Percentiles rank a stretch among this genome's conserved stretches.
Evolutionary conservation across 1,140 invertebrate genomes (phyloP).

Genomic region (Drosophila mauritiana): DNA sequence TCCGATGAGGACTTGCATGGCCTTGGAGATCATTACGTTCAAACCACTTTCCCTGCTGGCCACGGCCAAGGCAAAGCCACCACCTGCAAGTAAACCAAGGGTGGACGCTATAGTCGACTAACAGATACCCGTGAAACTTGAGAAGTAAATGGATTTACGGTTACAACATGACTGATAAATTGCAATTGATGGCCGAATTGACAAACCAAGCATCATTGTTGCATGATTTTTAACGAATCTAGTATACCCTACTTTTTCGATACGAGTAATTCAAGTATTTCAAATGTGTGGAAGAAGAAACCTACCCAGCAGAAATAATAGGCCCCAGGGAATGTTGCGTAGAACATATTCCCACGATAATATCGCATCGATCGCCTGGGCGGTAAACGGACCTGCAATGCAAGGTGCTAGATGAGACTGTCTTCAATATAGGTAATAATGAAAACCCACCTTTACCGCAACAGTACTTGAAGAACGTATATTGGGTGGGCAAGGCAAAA

Average conservation of each 20-base stretch:
- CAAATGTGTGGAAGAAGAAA: background rate
- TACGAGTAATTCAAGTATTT: too few species aligned
- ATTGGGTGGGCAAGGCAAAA: slow-evolving; percentile 91
- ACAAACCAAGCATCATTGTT: too few species aligned
- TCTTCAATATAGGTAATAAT: too few species aligned
- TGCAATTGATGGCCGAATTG: too few species aligned
- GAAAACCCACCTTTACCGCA: slow-evolving; percentile 39
- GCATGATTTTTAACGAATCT: too few species aligned
- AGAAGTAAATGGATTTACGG: too few species aligned
- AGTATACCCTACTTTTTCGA: too few species aligned
- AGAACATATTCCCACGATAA: slow-evolving; percentile 45
- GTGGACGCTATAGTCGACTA: too few species aligned
- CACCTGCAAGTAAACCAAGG: slow-evolving; percentile 83
- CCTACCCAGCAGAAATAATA: slow-evolving; percentile 56
- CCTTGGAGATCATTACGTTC: slow-evolving; percentile 89
- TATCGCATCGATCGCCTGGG: slow-evolving; percentile 41
- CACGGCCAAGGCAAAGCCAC: slow-evolving; percentile 94
- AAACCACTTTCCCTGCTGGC: slow-evolving; percentile 91
- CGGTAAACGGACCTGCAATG: slow-evolving; percentile 47
- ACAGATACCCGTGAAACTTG: too few species aligned
- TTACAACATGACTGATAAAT: too few species aligned
- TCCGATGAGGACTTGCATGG: slow-evolving; percentile 85
- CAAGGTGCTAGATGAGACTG: too few species aligned
- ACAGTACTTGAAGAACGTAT: slow-evolving; percentile 59
- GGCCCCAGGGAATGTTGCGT: slow-evolving; percentile 40